A percentile compares a stretch with the other conserved stretches of the same genome.
phyloP scores from a whole-genome alignment of 2,113 vertebrate genomes.

The Microtus ochrogaster region DNA sequence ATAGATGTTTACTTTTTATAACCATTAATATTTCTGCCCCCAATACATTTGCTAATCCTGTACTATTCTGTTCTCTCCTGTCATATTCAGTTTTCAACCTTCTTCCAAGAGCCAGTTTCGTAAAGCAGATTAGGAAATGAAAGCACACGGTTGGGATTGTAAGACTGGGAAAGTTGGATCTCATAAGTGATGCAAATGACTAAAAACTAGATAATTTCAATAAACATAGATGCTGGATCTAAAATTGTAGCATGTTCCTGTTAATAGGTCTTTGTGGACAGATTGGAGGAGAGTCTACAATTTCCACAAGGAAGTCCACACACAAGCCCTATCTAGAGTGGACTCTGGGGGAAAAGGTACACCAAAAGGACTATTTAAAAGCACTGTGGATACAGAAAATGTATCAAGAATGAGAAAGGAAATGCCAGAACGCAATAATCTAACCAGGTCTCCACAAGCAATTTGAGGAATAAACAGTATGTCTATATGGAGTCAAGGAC shows the following conservation, averaged over 20 bases:
- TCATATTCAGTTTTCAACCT: slow-evolving; percentile 38
- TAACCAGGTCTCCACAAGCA: neutral
- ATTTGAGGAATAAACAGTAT: neutral
- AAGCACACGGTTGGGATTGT: neutral
- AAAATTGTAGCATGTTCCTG: neutral
- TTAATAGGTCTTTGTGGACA: neutral
- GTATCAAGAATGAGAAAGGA: neutral
- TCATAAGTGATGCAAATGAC: neutral
- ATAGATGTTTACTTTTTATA: slow-evolving; percentile 54
- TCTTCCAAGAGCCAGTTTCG: slow-evolving; percentile 2
- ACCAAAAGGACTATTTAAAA: neutral
- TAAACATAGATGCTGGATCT: neutral
- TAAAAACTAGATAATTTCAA: neutral
- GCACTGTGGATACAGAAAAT: neutral
- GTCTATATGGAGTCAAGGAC: neutral
- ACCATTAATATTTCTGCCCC: slow-evolving; percentile 57
- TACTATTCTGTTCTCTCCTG: slow-evolving; percentile 30
- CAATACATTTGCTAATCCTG: slow-evolving; percentile 43
- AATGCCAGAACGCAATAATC: neutral
- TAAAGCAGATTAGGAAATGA: slow-evolving; percentile 27
- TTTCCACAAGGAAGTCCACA: neutral
- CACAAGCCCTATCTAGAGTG: neutral
- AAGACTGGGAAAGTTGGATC: neutral
- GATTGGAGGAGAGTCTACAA: neutral
- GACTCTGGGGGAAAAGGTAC: neutral